Conservation (phyloP, 2,888 invertebrate genomes). For the Drosophila mulleri region DNA sequence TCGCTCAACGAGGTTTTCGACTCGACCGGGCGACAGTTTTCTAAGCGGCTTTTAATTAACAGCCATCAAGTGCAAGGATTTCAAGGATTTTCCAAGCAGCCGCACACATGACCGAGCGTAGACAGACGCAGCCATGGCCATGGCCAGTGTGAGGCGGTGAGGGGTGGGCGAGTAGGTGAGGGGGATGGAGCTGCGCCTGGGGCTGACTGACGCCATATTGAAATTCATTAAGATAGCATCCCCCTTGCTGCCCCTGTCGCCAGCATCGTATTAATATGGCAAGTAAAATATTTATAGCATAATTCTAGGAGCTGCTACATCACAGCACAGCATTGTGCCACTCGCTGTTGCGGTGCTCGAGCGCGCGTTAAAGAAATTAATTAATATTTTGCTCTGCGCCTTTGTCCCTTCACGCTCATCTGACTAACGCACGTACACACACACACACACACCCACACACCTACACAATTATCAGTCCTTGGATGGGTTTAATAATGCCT, state of each 20-base stretch:
- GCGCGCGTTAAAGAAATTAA: slow-evolving; percentile 77
- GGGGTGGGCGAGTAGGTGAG: too few relatives aligned
- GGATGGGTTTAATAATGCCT: slow-evolving; percentile 69
- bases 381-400: slow-evolving; percentile 70
- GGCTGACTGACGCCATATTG: slow-evolving; percentile 70
- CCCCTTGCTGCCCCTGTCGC: slow-evolving; percentile 35
- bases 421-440: slow-evolving; percentile 17
- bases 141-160: not conserved
- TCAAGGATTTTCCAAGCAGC: slow-evolving; percentile 57
- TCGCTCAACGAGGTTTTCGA: slow-evolving; percentile 34
- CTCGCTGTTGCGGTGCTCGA: slow-evolving; percentile 71
- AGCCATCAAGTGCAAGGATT: slow-evolving; percentile 74
- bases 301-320: slow-evolving; percentile 72
- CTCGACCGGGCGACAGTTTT: slow-evolving; percentile 46
- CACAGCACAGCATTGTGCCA: slow-evolving; percentile 60
- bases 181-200: not conserved
- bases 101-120: slow-evolving; percentile 16
- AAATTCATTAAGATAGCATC: slow-evolving; percentile 77
- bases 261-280: slow-evolving; percentile 71
- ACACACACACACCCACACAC: slow-evolving; percentile 13
- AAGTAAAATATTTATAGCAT: slow-evolving; percentile 82
- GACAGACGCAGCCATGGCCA: slow-evolving; percentile 6
- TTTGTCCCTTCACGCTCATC: slow-evolving; percentile 13
- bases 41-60: slow-evolving; percentile 80
- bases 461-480: slow-evolving; percentile 8